These are phyloP conservation scores for Avahi laniger DNA, from an alignment of 2,797 vertebrate species.

Conservation along the genomic window DNA sequence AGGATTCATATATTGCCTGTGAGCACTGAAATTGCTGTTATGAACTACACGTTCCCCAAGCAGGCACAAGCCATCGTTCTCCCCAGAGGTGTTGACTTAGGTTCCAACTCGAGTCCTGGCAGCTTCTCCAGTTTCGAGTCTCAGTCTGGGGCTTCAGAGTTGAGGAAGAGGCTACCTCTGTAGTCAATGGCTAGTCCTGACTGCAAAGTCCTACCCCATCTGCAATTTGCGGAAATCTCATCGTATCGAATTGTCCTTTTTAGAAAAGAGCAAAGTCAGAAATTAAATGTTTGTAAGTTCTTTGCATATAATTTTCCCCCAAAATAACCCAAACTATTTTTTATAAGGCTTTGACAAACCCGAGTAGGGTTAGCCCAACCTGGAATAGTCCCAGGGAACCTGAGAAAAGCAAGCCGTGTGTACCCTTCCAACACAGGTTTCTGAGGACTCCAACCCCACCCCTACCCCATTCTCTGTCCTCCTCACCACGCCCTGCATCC, in stretches of 20 bases:
- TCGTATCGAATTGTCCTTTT: background rate
- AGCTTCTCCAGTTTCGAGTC: rapidly evolving
- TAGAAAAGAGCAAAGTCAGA: background rate
- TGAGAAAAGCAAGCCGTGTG: background rate
- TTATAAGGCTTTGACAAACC: background rate
- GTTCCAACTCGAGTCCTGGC: background rate
- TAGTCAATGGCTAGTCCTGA: too few species aligned
- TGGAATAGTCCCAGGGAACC: background rate
- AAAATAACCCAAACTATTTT: background rate
- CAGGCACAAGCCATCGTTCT: rapidly evolving
- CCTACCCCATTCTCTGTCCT: background rate
- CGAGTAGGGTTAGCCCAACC: background rate
- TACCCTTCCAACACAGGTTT: rapidly evolving
- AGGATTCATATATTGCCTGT: background rate
- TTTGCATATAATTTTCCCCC: background rate
- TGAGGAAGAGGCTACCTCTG: background rate
- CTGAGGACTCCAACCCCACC: background rate
- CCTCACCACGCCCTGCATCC: background rate
- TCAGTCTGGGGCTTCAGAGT: background rate
- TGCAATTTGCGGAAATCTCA: background rate
- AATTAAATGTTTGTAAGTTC: background rate
- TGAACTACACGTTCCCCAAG: too few species aligned
- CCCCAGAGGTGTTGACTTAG: background rate
- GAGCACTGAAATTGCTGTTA: background rate
- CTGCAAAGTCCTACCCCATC: background rate